A percentile compares a stretch with the other conserved stretches of the same genome.
phyloP scores from a whole-genome alignment of 1,140 invertebrate species.

The Sycobia sp. region DNA sequence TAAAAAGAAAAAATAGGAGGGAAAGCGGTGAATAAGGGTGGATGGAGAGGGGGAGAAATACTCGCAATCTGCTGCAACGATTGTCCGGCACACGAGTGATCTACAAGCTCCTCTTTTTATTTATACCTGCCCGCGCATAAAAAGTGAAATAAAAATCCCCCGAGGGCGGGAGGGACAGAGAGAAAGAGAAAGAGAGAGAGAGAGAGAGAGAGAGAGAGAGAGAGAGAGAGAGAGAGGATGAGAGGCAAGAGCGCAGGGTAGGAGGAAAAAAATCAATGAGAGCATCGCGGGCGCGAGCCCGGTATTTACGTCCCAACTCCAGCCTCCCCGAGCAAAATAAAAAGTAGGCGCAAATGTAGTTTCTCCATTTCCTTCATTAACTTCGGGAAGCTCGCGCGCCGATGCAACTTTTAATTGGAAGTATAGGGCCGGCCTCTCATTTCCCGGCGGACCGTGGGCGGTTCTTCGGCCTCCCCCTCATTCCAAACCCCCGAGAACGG shows the following conservation, averaged over 20 bases:
- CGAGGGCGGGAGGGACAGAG: not conserved
- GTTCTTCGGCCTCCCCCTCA: too few species aligned
- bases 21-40: too few species aligned
- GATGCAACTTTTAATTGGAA: conserved; percentile 61
- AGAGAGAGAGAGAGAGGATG: too few species aligned
- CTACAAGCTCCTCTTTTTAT: not conserved
- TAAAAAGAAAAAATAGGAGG: not conserved
- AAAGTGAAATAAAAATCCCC: too few species aligned
- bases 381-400: conserved; percentile 44
- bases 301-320: too few species aligned
- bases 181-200: too few species aligned
- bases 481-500: too few species aligned
- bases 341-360: conserved; percentile 38
- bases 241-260: not conserved
- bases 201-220: not conserved
- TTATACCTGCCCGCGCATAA: too few species aligned
- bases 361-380: conserved; percentile 59
- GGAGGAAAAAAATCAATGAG: conserved; percentile 19
- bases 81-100: conserved; percentile 4
- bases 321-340: not conserved
- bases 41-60: too few species aligned
- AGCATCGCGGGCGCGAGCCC: not conserved
- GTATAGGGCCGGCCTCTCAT: conserved; percentile 57
- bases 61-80: not conserved
- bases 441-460: conserved; percentile 50